These are phyloP conservation scores for Nettapus auritus DNA, from an alignment of 2,113 vertebrate species.

Conservation along the genomic window DNA sequence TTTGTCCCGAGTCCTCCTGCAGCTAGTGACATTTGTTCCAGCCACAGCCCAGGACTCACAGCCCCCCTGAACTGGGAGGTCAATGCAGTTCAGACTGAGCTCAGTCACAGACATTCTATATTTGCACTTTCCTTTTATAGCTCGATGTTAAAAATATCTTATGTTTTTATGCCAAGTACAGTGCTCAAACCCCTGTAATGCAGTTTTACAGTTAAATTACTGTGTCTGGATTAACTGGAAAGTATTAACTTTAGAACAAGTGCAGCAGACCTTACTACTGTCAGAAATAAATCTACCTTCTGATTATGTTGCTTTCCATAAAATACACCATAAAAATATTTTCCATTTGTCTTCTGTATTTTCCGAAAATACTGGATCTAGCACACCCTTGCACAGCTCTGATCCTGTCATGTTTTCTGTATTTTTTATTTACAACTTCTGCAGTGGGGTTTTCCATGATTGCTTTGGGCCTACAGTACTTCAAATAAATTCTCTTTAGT, in stretches of 20 bases:
- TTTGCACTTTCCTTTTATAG: conserved; percentile 54
- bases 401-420: neutral
- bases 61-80: neutral
- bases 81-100: neutral
- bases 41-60: neutral
- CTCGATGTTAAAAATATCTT: conserved; percentile 54
- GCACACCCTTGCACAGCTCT: neutral
- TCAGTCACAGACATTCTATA: conserved; percentile 43
- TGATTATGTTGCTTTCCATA: neutral
- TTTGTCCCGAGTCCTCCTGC: neutral
- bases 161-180: conserved; percentile 31
- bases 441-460: neutral
- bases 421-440: neutral
- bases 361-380: neutral
- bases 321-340: neutral
- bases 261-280: neutral
- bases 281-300: conserved; percentile 16
- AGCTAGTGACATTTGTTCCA: neutral
- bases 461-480: neutral
- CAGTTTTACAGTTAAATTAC: conserved; percentile 25
- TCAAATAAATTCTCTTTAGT: neutral
- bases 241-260: neutral
- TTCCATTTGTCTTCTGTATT: neutral
- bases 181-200: neutral
- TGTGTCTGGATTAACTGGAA: neutral